These are phyloP conservation scores for Bergia sp. DNA, from an alignment of 92 coral and sea anemone genomes.

Conservation along the genomic window DNA sequence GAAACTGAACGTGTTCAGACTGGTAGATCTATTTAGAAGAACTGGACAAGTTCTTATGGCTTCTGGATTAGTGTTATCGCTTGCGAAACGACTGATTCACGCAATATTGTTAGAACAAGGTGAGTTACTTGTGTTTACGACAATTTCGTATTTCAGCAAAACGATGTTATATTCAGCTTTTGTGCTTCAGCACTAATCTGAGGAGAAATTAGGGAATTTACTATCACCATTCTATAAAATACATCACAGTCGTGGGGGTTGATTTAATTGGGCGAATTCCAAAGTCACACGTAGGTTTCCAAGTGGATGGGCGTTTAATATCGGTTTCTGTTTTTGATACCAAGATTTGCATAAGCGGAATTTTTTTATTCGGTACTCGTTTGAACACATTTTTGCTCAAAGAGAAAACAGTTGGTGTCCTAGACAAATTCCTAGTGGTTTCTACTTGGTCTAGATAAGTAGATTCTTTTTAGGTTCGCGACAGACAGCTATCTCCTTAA, in stretches of 20 bases:
- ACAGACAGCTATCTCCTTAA: too few relatives aligned
- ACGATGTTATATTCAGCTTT: not conserved
- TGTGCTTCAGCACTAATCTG: not conserved
- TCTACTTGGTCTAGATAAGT: too few relatives aligned
- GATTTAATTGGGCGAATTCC: constrained; percentile 1
- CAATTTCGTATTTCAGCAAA: not conserved
- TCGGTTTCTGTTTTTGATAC: not conserved
- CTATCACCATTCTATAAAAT: not conserved
- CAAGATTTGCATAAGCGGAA: not conserved
- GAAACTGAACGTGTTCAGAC: not conserved
- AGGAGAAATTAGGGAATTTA: not conserved
- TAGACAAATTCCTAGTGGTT: too few relatives aligned
- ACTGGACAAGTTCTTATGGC: constrained; percentile 1
- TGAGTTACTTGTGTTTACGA: not conserved
- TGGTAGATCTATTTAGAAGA: constrained; percentile 6
- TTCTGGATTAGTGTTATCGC: not conserved
- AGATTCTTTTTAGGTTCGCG: not conserved
- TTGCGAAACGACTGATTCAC: constrained; percentile 6
- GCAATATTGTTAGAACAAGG: constrained; percentile 22
- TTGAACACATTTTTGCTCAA: not conserved
- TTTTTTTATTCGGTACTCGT: not conserved
- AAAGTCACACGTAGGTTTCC: constrained; percentile 14
- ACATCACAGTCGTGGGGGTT: not conserved
- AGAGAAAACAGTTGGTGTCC: not conserved
- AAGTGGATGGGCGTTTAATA: not conserved